Percentiles rank a stretch among this genome's conserved stretches.
Conservation (phyloP, 2,113 vertebrate genomes). For the Oplegnathus fasciatus region DNA sequence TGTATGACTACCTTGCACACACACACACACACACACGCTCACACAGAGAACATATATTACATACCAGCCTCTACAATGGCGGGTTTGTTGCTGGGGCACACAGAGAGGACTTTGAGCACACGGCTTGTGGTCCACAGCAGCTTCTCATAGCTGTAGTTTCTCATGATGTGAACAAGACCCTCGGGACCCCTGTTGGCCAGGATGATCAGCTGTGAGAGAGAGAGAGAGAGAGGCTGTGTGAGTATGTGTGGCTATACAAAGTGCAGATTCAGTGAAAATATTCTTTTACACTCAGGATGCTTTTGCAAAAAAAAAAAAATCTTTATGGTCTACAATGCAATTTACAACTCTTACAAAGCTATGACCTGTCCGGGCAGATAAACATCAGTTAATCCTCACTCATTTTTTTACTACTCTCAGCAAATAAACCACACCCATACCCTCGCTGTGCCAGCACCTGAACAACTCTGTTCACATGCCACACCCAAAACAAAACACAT, state of each 20-base stretch:
- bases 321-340: neutral
- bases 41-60: slow-evolving; percentile 61
- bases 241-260: neutral
- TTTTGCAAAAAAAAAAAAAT: neutral
- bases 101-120: slow-evolving; percentile 96
- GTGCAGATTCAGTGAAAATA: neutral
- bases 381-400: neutral
- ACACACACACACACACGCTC: slow-evolving; percentile 43
- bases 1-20: slow-evolving; percentile 36
- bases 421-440: slow-evolving; percentile 48
- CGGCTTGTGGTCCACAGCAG: slow-evolving; percentile 98
- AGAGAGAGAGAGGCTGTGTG: neutral
- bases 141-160: slow-evolving; percentile 94
- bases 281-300: neutral
- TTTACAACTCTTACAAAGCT: neutral
- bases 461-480: slow-evolving; percentile 60
- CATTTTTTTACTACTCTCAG: neutral
- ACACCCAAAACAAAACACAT: slow-evolving; percentile 61
- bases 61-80: slow-evolving; percentile 97
- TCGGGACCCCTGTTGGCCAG: slow-evolving; percentile 94
- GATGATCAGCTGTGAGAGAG: slow-evolving; percentile 90
- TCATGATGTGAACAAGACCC: slow-evolving; percentile 97
- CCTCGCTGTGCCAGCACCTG: slow-evolving; percentile 12
- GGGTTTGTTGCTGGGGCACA: slow-evolving; percentile 98
- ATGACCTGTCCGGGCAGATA: neutral